phyloP scores from a whole-genome alignment of 2,797 vertebrate genomes.

The Discoglossus pictus region DNA sequence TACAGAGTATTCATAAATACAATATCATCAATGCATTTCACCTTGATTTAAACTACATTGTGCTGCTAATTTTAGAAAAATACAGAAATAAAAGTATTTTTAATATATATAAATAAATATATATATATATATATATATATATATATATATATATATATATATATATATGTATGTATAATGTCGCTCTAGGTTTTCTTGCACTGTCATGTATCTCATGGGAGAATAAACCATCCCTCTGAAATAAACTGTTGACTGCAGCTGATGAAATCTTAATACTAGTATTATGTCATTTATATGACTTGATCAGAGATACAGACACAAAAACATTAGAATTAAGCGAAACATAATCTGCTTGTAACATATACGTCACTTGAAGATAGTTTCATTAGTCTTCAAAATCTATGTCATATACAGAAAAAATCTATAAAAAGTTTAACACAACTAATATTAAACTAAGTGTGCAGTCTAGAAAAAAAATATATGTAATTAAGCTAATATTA shows the following conservation, averaged over 20 bases:
- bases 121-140: no score
- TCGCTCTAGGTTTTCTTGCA: constrained; percentile 33
- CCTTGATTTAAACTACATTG: no score
- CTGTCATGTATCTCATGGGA: constrained; percentile 42
- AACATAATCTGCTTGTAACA: neutral
- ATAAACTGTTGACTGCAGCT: constrained; percentile 61
- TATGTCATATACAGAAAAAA: neutral
- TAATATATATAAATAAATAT: no score
- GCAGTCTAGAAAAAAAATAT: neutral
- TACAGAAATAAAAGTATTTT: neutral
- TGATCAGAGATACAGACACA: neutral
- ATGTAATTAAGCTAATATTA: constrained; percentile 14
- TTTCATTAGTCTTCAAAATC: neutral
- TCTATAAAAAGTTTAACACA: neutral
- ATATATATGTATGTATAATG: no score
- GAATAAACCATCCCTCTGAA: constrained; percentile 53
- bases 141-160: no score
- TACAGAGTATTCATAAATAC: no score
- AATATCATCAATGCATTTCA: no score
- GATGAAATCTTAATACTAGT: constrained; percentile 42
- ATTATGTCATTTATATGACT: constrained; percentile 37
- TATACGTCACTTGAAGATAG: no score
- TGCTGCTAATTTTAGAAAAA: constrained; percentile 4
- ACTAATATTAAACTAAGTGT: constrained; percentile 16
- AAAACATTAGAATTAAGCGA: constrained; percentile 6